Evolutionary conservation across 1,140 invertebrate genomes (phyloP).

Genomic region (Polypedilum vanderplanki): DNA sequence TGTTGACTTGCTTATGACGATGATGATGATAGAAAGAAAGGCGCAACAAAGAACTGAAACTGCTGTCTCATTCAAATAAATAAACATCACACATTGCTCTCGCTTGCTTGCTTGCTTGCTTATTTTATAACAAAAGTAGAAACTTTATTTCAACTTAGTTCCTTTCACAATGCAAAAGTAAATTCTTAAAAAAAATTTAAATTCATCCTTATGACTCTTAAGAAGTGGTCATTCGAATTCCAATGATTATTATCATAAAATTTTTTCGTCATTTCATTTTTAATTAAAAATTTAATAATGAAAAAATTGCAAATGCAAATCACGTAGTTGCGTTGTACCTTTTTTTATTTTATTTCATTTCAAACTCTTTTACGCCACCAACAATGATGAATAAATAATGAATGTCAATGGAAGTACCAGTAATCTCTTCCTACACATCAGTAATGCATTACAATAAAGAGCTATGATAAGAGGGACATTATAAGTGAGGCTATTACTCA

Average conservation of each 20-base stretch:
- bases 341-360: not conserved
- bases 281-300: not conserved
- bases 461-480: slow-evolving; percentile 3
- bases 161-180: slow-evolving; percentile 13
- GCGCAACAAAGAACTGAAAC: not conserved
- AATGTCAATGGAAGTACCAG: not conserved
- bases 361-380: not conserved
- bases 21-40: not conserved
- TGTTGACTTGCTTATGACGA: too few species aligned
- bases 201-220: not conserved
- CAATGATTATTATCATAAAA: not conserved
- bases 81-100: slow-evolving; percentile 22
- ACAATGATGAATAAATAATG: not conserved
- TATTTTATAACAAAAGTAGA: too few species aligned
- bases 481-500: slow-evolving; percentile 24
- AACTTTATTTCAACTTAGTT: not conserved
- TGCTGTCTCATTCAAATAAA: slow-evolving; percentile 23
- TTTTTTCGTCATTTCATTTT: not conserved
- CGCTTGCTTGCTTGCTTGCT: too few species aligned
- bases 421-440: slow-evolving; percentile 16
- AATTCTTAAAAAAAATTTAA: not conserved
- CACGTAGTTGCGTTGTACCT: not conserved
- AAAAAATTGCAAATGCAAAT: slow-evolving; percentile 7
- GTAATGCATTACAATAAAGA: not conserved
- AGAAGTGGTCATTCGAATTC: not conserved